These are phyloP conservation scores for Sycobia sp. DNA, from an alignment of 1,140 invertebrate genomes.

Conservation along the genomic window DNA sequence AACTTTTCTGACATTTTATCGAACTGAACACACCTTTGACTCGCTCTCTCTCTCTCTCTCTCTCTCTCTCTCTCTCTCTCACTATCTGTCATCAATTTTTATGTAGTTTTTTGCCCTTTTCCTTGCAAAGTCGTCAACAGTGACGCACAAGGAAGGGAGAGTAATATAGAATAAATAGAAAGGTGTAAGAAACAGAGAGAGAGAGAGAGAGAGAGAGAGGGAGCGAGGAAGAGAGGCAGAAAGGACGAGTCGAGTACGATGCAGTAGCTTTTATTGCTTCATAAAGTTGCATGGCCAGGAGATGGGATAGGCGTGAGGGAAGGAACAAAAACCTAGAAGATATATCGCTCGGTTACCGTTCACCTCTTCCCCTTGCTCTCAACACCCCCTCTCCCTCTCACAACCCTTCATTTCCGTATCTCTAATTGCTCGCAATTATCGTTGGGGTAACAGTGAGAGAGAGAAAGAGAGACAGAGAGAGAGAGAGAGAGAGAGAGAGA, in stretches of 20 bases:
- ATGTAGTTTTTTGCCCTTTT: slow-evolving; percentile 3
- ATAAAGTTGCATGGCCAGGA: slow-evolving; percentile 13
- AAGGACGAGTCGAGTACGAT: background rate
- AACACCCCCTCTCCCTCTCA: background rate
- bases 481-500: background rate
- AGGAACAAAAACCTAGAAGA: slow-evolving; percentile 18
- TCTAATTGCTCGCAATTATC: slow-evolving; percentile 25
- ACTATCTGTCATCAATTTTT: slow-evolving; percentile 19
- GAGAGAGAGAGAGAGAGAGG: too few relatives aligned
- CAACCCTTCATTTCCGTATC: background rate
- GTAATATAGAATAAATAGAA: too few relatives aligned
- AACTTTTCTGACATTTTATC: too few relatives aligned
- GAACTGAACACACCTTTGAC: too few relatives aligned
- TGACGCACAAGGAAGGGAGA: too few relatives aligned
- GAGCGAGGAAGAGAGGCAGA: too few relatives aligned
- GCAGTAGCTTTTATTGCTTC: slow-evolving; percentile 27
- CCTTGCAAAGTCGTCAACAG: too few relatives aligned
- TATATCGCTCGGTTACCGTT: background rate
- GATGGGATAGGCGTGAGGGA: too few relatives aligned
- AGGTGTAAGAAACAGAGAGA: too few relatives aligned
- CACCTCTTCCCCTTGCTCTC: background rate
- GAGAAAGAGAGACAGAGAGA: too few relatives aligned
- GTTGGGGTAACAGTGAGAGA: too few relatives aligned
- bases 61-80: background rate
- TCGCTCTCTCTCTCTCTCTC: too few relatives aligned